These are phyloP conservation scores for Bactericera cockerelli DNA, from an alignment of 1,140 invertebrate genomes.

Conservation along the genomic window DNA sequence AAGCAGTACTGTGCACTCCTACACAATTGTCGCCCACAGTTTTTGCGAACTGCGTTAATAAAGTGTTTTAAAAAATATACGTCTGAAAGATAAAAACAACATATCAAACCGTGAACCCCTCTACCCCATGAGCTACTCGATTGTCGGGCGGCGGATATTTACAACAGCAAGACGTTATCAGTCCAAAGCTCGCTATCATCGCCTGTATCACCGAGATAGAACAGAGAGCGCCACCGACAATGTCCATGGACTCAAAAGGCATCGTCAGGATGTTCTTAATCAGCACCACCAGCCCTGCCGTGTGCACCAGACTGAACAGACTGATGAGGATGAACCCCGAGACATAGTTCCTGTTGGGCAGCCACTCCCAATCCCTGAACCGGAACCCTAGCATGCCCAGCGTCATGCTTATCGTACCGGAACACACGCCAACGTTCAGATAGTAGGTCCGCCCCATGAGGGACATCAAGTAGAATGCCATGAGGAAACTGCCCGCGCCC, in stretches of 20 bases:
- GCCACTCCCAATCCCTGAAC: slow-evolving; percentile 40
- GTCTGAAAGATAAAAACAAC: too few relatives aligned
- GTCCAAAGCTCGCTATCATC: slow-evolving; percentile 44
- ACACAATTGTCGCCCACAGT: too few relatives aligned
- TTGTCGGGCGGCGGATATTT: slow-evolving; percentile 23
- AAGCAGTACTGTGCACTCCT: too few relatives aligned
- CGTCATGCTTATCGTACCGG: slow-evolving; percentile 45
- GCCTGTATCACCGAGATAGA: slow-evolving; percentile 52
- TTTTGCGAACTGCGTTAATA: too few relatives aligned
- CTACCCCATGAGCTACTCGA: slow-evolving; percentile 20
- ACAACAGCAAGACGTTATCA: slow-evolving; percentile 53
- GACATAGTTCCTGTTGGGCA: slow-evolving; percentile 51
- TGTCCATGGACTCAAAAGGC: slow-evolving; percentile 50
- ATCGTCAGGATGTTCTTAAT: slow-evolving; percentile 43
- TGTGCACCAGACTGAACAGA: slow-evolving; percentile 46
- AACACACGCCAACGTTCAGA: slow-evolving; percentile 45
- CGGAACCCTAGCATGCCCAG: slow-evolving; percentile 45
- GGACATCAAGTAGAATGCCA: slow-evolving; percentile 44
- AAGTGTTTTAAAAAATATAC: too few relatives aligned
- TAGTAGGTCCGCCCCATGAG: slow-evolving; percentile 47
- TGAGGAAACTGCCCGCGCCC: slow-evolving; percentile 39
- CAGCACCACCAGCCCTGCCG: slow-evolving; percentile 48
- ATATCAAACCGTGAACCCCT: slow-evolving; percentile 21
- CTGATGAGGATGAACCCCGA: slow-evolving; percentile 50
- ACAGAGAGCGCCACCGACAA: slow-evolving; percentile 56